Base-by-base conservation (phyloP, 2,888 invertebrate genomes). In the Operophtera brumata region DNA sequence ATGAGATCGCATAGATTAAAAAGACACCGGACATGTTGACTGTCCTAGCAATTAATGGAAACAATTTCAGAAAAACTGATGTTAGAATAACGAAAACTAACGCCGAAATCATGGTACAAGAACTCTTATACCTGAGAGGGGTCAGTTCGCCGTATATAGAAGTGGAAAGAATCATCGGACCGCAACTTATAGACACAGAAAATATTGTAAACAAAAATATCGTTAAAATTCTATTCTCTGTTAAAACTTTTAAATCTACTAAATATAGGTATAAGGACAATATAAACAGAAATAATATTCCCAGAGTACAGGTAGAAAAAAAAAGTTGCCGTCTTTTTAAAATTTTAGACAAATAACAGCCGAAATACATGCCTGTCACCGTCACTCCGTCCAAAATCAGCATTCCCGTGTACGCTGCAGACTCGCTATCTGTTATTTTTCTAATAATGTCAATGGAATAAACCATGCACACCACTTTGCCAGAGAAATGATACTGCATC, bases 111-210 rank as follows among this genome's bases (percentile, higher is more conserved):
- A 65, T 61, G 6, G 42, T 55, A 41, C 68, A 63, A 0, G 55
- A 40, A 41, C 64, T 62, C 39, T 62, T 64, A 12, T 46, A 66
- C 14, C 61, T 57, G 10, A 71, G 47, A 1, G 75, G 70, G 8
- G 70, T 59, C 34, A 77, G 52, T 54, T 77, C 77, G 0, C 65
- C 71, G 30, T 60, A 57, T 34, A 75, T 63, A 0, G 70, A 63
- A 0, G 67, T 59, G 0, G 61, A 55, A 8, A 77, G 30, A n/a
- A 77, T 73, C 54, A 74, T 64, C 0, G 77, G 73, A 4, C 82
- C 81, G 41, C 72, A 70, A 47, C 78, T 73, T 11, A 80, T 69
- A 61, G 69, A 59, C 13, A 78, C 14, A 0, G 77, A 77, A 57
- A 66, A 73, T n/a, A 42, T 26, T 8, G 58, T 61, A 13, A 77